A percentile compares a stretch with the other conserved stretches of the same genome.
These are phyloP conservation scores for Aegithalos caudatus DNA, from an alignment of 2,113 vertebrate species.

Conservation along the genomic window DNA sequence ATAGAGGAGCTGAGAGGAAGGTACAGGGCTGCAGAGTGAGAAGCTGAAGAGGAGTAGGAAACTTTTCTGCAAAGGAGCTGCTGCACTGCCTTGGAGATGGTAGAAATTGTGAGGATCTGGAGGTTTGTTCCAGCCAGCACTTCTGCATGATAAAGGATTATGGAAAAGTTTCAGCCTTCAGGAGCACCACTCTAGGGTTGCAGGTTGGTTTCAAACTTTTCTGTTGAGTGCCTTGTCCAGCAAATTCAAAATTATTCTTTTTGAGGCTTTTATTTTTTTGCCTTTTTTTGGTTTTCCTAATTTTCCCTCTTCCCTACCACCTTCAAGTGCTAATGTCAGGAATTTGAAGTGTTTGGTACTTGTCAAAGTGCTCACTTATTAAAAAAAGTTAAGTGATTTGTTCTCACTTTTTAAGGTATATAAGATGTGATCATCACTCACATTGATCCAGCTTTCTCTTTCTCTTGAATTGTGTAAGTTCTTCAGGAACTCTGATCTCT, in stretches of 20 bases:
- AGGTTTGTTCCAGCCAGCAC: background rate
- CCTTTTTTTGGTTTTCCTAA: background rate
- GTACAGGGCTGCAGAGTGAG: background rate
- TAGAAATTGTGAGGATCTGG: background rate
- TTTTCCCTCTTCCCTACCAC: too few relatives aligned
- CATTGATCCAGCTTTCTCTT: background rate
- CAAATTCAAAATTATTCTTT: background rate
- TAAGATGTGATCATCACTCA: background rate
- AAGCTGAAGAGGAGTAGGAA: background rate
- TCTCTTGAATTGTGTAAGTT: accelerated
- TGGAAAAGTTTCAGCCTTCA: background rate
- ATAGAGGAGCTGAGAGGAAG: accelerated
- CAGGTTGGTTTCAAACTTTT: background rate
- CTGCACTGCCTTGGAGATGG: background rate
- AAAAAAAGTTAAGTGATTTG: background rate
- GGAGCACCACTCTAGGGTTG: accelerated
- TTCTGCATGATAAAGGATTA: background rate
- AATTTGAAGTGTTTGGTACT: background rate
- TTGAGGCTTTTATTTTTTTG: background rate
- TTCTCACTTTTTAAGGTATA: background rate
- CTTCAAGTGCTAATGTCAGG: background rate
- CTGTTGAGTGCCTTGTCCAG: background rate
- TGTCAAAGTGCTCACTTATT: accelerated
- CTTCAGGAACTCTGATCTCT: background rate
- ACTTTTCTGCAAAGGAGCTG: accelerated